These are phyloP conservation scores for Halisarca cf. caerulea DNA, from an alignment of 37 sponge, comb jelly and placozoan species.

Conservation along the genomic window DNA sequence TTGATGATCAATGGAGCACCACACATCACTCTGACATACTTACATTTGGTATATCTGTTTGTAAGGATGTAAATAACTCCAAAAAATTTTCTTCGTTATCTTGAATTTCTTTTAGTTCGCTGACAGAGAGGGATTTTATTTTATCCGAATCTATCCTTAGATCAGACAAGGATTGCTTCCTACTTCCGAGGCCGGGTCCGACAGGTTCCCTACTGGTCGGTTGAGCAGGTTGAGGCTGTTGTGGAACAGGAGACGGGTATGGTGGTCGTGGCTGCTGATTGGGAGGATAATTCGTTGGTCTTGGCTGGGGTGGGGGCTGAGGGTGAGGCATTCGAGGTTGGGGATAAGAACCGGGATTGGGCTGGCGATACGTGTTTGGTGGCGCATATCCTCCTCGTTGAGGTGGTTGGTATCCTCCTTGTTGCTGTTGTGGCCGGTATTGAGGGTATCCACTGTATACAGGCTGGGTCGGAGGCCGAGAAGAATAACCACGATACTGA, in stretches of 20 bases:
- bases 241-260: background rate
- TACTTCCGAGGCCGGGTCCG: background rate
- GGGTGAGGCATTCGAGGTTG: constrained; percentile 4
- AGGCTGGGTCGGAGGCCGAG: background rate
- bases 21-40: too few species aligned
- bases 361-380: background rate
- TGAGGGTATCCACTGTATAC: background rate
- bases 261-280: background rate
- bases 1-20: too few species aligned
- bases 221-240: too few species aligned
- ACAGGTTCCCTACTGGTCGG: too few species aligned
- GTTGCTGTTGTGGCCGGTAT: too few species aligned
- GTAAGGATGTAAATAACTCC: background rate
- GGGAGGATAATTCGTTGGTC: background rate
- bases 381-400: background rate
- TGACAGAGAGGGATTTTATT: background rate
- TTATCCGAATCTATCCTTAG: background rate
- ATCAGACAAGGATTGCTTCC: background rate
- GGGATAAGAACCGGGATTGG: background rate
- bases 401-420: too few species aligned
- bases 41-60: background rate
- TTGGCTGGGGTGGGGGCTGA: background rate
- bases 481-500: too few species aligned
- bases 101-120: background rate
- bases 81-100: background rate